These are phyloP conservation scores for Conopomorpha cramerella DNA, from an alignment of 1,140 invertebrate species.

Conservation along the genomic window DNA sequence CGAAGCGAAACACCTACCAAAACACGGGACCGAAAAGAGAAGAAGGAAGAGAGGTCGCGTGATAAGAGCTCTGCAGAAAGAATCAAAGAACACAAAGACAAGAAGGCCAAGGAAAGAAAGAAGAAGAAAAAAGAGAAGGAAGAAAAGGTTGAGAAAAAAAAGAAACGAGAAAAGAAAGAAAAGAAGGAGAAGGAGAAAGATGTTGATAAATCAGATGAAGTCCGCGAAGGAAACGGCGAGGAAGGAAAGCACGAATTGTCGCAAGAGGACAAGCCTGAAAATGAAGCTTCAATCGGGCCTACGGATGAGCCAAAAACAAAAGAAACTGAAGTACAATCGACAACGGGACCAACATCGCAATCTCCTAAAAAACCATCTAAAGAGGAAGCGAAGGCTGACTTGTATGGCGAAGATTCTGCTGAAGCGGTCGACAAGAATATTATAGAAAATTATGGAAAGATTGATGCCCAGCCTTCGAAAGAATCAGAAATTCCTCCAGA, in stretches of 20 bases:
- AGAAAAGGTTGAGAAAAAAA: slow-evolving; percentile 37
- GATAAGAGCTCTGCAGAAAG: slow-evolving; percentile 35
- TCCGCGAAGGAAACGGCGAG: slow-evolving; percentile 6
- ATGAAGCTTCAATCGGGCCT: slow-evolving; percentile 3
- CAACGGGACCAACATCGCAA: slow-evolving; percentile 4
- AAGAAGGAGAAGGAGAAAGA: slow-evolving; percentile 40
- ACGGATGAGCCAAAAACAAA: slow-evolving; percentile 1
- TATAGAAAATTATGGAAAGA: slow-evolving; percentile 50
- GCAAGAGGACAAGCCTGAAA: slow-evolving; percentile 7
- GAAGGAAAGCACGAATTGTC: too few relatives aligned
- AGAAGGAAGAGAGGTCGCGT: slow-evolving; percentile 39
- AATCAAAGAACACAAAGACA: slow-evolving; percentile 43
- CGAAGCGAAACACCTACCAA: slow-evolving; percentile 45
- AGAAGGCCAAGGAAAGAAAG: slow-evolving; percentile 49
- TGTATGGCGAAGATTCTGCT: slow-evolving; percentile 47
- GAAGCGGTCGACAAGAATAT: slow-evolving; percentile 52
- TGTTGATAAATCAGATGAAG: slow-evolving; percentile 12
- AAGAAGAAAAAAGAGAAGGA: slow-evolving; percentile 51
- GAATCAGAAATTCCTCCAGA: slow-evolving; percentile 31
- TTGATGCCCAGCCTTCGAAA: slow-evolving; percentile 1
- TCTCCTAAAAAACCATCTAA: slow-evolving; percentile 10
- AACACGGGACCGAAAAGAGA: slow-evolving; percentile 37
- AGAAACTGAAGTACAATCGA: slow-evolving; percentile 7
- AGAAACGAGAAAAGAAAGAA: slow-evolving; percentile 52
- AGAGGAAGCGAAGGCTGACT: slow-evolving; percentile 23